phyloP scores from a whole-genome alignment of 2,888 invertebrate species.

The Zelleria hepariella region DNA sequence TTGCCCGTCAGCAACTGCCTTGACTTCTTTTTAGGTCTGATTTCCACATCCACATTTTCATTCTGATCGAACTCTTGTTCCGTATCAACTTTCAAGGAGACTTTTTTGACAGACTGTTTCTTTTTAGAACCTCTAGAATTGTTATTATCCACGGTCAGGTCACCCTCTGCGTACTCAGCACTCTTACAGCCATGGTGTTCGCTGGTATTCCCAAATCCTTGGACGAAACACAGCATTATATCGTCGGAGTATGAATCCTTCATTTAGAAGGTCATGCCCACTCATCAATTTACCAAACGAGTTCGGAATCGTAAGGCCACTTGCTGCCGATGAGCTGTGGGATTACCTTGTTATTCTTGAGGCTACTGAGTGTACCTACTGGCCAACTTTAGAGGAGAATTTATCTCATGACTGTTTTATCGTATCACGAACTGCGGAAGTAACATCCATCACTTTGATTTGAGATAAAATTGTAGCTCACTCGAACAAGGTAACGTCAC shows the following conservation, averaged over 20 bases:
- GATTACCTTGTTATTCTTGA: not conserved
- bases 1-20: slow-evolving; percentile 38
- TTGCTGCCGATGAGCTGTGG: not conserved
- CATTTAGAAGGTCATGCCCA: slow-evolving; percentile 60
- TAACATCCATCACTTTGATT: not conserved
- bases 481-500: slow-evolving; percentile 1
- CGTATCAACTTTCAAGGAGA: slow-evolving; percentile 28
- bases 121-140: slow-evolving; percentile 29
- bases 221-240: slow-evolving; percentile 80
- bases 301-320: slow-evolving; percentile 23
- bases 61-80: slow-evolving; percentile 13
- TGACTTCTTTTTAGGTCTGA: slow-evolving; percentile 27
- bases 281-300: slow-evolving; percentile 14
- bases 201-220: slow-evolving; percentile 70
- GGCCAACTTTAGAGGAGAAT: not conserved
- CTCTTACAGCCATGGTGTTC: slow-evolving; percentile 42
- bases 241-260: slow-evolving; percentile 63
- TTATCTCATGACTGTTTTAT: not conserved
- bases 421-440: not conserved
- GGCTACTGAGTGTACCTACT: not conserved
- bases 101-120: slow-evolving; percentile 21
- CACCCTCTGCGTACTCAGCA: slow-evolving; percentile 38
- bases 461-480: too few species aligned
- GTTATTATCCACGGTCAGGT: slow-evolving; percentile 37
- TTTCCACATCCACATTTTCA: slow-evolving; percentile 25